A percentile compares a stretch with the other conserved stretches of the same genome.
Conservation (phyloP, 2,888 invertebrate genomes). For the Protodeltote pygarga region DNA sequence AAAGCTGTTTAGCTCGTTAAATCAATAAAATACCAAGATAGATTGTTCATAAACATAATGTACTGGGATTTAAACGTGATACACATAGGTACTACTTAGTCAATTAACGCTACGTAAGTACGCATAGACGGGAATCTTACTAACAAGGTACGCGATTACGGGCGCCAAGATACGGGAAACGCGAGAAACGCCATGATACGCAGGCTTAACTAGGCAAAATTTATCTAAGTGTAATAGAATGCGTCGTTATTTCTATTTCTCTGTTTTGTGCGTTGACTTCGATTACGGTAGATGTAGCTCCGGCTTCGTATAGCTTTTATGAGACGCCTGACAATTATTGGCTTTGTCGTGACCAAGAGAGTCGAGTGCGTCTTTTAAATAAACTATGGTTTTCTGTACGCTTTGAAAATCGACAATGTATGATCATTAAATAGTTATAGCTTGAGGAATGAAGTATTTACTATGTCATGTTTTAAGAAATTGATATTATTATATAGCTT, state of each 20-base stretch:
- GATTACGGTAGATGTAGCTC: slow-evolving; percentile 38
- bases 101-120: slow-evolving; percentile 75
- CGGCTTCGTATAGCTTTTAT: slow-evolving; percentile 38
- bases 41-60: slow-evolving; percentile 10
- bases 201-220: slow-evolving; percentile 61
- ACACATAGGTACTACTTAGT: slow-evolving; percentile 65
- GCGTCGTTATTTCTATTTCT: slow-evolving; percentile 51
- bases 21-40: slow-evolving; percentile 43
- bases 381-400: slow-evolving; percentile 31
- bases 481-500: not conserved
- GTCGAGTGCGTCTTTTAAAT: slow-evolving; percentile 32
- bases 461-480: not conserved
- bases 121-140: slow-evolving; percentile 59
- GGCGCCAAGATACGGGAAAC: slow-evolving; percentile 51
- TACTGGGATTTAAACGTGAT: slow-evolving; percentile 54
- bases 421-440: slow-evolving; percentile 19
- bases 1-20: slow-evolving; percentile 36
- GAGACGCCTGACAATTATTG: slow-evolving; percentile 40
- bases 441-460: slow-evolving; percentile 11
- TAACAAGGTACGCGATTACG: slow-evolving; percentile 65
- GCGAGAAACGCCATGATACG: slow-evolving; percentile 56
- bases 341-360: slow-evolving; percentile 29
- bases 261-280: slow-evolving; percentile 34
- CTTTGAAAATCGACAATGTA: slow-evolving; percentile 25
- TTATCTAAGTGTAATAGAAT: slow-evolving; percentile 74